Evolutionary conservation across 2,888 invertebrate species (phyloP), one percentile per base, ranked within the genome.

Genomic region (Helleia helle): DNA sequence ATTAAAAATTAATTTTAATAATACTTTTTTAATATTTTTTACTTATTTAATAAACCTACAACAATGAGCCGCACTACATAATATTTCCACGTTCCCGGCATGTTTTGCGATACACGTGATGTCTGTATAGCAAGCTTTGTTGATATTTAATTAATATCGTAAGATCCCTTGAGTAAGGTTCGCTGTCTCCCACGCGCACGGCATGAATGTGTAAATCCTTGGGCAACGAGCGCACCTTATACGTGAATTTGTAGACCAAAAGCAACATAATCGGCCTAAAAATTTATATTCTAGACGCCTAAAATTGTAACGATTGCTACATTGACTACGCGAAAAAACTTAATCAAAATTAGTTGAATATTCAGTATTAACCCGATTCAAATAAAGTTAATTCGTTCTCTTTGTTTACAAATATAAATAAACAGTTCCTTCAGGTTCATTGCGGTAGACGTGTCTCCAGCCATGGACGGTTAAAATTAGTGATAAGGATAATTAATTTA

Each of bases 141-240:
- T 40, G 46, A 57, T 62, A 50, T 75, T 69, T 79, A 77, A 62
- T 55, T 45, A 48, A 51, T 54, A 48, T 51, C 54, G 54, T 49
- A 58, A 51, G 51, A 51, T 55, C 52, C 54, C 59, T 62, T 59
- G 62, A 63, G 58, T 56, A 63, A 63, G 63, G 57, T 59, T 63
- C 54, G 51, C 54, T 49, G 49, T 56, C 69, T 63, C 80, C 81
- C 76, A 80, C 80, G 66, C 72, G 38, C 42, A 51, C 53, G 54
- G 59, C 62, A 62, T 62, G 63, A 63, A 57, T 56, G 60, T 52
- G 49, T 47, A 59, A 52, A 58, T 54, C 59, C 69, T 81, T 81
- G 64, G 62, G 70, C 69, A 74, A 72, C 58, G 61, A 56, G 61
- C 64, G 62, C 52, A 51, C 68, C 66, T 57, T 68, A 57, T 59